Base-by-base conservation (phyloP, 2,113 vertebrate genomes). In the Anas platyrhynchos region DNA sequence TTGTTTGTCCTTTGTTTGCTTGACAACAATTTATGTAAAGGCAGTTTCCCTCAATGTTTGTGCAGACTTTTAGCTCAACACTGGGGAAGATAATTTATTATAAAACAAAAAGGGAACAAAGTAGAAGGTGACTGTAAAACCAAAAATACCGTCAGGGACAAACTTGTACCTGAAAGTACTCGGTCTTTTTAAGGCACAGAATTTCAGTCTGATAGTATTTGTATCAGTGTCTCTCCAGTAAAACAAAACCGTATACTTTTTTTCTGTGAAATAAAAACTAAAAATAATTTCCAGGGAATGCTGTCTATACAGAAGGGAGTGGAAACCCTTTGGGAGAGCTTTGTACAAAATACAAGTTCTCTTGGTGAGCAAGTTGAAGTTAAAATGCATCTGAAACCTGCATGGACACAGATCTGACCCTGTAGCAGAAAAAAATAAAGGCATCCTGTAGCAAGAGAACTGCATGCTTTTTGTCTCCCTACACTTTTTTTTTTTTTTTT, bases 11-110 rank as follows among this genome's bases (percentile, higher is more conserved):
- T 69, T 80, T 88, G 76, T 80, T 89, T 76, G 48, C 86, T 87
- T 89, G 91, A 84, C 89, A 94, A 77, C 83, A 95, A 63, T 79
- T 94, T 88, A 91, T 91, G 82, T 86, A 86, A 86, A 90, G 67
- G 63, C 20, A 80, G 66, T 73, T 91, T 92, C 46, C 55, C 43
- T 89, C 77, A 36, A 3, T 77, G 68, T 82, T 82, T 92, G 71
- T 74, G 86, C 43, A 85, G 83, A 75, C 59, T 43, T 93, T 89
- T 76, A 86, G 59, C 62, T 95, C 61, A 74, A 52, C 59, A n/a
- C 32, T 31, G 32, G 50, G 44, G 68, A 93, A 89, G 73, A 43
- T 67, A 88, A 88, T 88, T 96, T 96, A 76, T 61, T 92, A 17
- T 38, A 61, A 75, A 96, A 55, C 46, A 78, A 67, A 89, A 76